Conservation (phyloP, 1,140 invertebrate species). For the Scaptomyza graminum region DNA sequence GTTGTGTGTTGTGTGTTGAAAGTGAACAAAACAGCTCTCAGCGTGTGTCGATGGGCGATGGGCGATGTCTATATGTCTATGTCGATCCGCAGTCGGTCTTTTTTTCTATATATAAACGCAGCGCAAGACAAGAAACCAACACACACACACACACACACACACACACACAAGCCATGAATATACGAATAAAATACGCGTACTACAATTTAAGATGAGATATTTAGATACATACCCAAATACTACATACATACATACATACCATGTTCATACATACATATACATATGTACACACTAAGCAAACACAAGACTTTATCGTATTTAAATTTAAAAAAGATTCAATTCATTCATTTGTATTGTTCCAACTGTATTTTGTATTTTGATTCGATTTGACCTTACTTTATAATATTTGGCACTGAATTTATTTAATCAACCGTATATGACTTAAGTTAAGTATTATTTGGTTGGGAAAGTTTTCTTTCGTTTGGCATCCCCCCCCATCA, state of each 20-base stretch:
- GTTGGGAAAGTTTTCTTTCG: conserved; percentile 7
- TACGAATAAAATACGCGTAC: conserved; percentile 40
- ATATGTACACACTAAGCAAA: conserved; percentile 6
- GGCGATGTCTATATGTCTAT: conserved; percentile 27
- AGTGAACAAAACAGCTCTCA: conserved; percentile 49
- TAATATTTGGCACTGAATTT: conserved; percentile 7
- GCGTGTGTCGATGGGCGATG: conserved; percentile 40
- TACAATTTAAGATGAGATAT: conserved; percentile 49
- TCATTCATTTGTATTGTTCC: conserved; percentile 30
- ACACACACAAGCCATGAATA: conserved; percentile 25
- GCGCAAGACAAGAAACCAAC: conserved; percentile 30
- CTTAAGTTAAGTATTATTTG: conserved; percentile 28
- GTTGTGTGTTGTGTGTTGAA: conserved; percentile 33
- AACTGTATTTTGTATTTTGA: conserved; percentile 4
- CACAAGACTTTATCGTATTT: conserved; percentile 34
- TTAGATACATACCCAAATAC: conserved; percentile 39
- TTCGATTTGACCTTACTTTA: conserved; percentile 28
- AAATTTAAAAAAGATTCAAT: conserved; percentile 39
- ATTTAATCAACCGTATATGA: too few relatives aligned
- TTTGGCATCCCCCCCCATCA: neutral
- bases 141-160: neutral
- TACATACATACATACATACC: conserved; percentile 28
- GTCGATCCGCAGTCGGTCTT: conserved; percentile 48
- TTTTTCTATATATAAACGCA: conserved; percentile 50
- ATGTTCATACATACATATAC: conserved; percentile 5